A percentile compares a stretch with the other conserved stretches of the same genome.
These are phyloP conservation scores for Ciconia nigra DNA, from an alignment of 2,797 vertebrate species.

Conservation along the genomic window DNA sequence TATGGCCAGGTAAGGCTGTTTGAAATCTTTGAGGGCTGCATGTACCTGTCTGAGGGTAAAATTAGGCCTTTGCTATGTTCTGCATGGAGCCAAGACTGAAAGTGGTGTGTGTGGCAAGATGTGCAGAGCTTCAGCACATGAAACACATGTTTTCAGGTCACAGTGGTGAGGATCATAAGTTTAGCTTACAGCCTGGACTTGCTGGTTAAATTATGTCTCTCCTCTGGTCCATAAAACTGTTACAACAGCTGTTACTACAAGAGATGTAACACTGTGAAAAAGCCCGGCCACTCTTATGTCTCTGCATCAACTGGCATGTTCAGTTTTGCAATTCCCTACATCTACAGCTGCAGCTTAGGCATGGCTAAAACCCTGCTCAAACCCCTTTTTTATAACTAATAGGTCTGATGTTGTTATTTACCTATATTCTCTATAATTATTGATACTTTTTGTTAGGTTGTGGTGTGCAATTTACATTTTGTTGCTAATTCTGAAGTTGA, in stretches of 20 bases:
- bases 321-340: not conserved
- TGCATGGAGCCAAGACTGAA: not conserved
- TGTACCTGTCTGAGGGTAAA: not conserved
- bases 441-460: not conserved
- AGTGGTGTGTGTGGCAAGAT: not conserved
- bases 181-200: not conserved
- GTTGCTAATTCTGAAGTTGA: not conserved
- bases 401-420: not conserved
- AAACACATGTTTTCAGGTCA: not conserved
- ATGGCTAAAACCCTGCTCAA: not conserved
- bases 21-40: not conserved
- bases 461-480: not conserved
- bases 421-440: not conserved
- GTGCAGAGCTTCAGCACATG: not conserved
- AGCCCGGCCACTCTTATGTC: not conserved
- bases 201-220: not conserved
- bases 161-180: not conserved
- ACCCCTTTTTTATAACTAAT: not conserved
- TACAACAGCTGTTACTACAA: not conserved
- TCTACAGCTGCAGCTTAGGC: not conserved
- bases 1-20: not conserved
- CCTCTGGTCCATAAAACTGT: not conserved
- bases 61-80: not conserved
- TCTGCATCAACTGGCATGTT: rapidly evolving
- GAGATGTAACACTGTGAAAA: not conserved